Conservation (phyloP, 1,140 invertebrate species). For the Trachelipus rathkii region DNA sequence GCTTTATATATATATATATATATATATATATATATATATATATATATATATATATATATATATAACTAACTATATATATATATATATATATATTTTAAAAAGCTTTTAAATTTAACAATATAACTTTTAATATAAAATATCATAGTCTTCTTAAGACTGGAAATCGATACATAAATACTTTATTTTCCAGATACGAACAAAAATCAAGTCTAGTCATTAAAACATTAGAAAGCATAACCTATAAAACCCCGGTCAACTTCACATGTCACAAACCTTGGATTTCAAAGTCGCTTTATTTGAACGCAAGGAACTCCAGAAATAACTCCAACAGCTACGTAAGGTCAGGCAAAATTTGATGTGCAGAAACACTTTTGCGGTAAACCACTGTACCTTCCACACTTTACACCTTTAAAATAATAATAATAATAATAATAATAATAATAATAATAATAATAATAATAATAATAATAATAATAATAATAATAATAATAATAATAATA, state of each 20-base stretch:
- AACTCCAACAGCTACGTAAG: conserved; percentile 35
- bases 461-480: background rate
- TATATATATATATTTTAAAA: background rate
- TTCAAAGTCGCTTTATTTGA: conserved; percentile 14
- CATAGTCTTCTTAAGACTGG: too few species aligned
- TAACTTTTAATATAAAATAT: too few species aligned
- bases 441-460: background rate
- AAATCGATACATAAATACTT: too few species aligned
- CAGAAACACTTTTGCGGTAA: conserved; percentile 40
- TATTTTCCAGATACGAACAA: too few species aligned
- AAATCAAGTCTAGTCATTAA: too few species aligned
- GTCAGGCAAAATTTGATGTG: conserved; percentile 29
- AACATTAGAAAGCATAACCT: too few species aligned
- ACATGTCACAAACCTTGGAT: conserved; percentile 32
- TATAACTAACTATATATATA: background rate
- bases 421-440: too few species aligned
- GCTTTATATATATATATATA: too few species aligned
- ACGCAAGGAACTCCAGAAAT: conserved; percentile 30
- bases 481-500: background rate
- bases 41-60: conserved; percentile 10
- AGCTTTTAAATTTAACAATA: too few species aligned
- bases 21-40: background rate
- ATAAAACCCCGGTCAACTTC: too few species aligned
- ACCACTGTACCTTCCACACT: conserved; percentile 30
- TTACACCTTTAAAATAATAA: conserved; percentile 31